Evolutionary conservation across 37 sponge, comb jelly and placozoan genomes (phyloP).

Genomic region (Hormiphora californensis): DNA sequence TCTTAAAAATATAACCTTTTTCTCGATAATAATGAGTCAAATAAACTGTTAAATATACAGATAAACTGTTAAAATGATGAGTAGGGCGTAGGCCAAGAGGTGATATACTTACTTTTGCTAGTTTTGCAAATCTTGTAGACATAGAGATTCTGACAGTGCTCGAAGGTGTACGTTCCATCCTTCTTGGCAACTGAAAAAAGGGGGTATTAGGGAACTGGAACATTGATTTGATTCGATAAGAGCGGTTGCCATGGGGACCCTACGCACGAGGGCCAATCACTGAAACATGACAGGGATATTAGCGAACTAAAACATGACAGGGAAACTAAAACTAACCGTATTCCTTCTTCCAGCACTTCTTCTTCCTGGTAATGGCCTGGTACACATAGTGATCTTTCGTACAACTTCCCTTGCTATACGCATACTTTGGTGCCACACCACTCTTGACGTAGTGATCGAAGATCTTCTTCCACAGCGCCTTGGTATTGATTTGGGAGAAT

Average conservation of each 20-base stretch:
- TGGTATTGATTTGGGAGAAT: neutral
- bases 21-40: neutral
- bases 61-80: too few relatives aligned
- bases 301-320: neutral
- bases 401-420: neutral
- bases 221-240: too few relatives aligned
- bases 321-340: neutral
- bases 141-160: neutral
- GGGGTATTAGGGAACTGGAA: too few relatives aligned
- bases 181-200: neutral
- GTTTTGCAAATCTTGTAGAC: conserved; percentile 2
- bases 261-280: too few relatives aligned
- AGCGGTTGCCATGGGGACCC: too few relatives aligned
- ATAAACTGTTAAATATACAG: too few relatives aligned
- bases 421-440: neutral
- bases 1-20: neutral
- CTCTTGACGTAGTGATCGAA: neutral
- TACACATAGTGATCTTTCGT: neutral
- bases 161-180: neutral
- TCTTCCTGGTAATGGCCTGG: neutral
- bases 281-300: too few relatives aligned
- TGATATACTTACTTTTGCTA: neutral
- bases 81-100: too few relatives aligned
- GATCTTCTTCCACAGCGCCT: neutral
- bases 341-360: neutral